Base-by-base conservation (phyloP, 2,797 vertebrate genomes). In the Phylloscopus collybita region DNA sequence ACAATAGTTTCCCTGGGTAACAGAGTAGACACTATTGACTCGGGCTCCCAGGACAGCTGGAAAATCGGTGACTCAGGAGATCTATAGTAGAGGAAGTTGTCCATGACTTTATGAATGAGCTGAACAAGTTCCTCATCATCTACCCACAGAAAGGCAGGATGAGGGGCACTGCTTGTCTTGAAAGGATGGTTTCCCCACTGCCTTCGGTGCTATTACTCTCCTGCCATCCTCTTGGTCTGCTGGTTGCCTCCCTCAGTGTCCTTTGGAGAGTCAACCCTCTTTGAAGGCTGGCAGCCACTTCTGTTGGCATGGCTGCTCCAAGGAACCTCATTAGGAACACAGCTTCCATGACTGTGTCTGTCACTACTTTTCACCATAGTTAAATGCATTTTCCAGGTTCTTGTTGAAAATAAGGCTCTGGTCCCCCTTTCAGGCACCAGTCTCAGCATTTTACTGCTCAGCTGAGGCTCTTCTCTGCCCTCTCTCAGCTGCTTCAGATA, bases 261-360 rank as follows among this genome's bases (percentile, higher is more conserved):
- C 4, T 49, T 13, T 18, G 26, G 51, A 76, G 22, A 30, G 9
- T 17, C 5, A 67, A 5, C 6, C 13, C 11, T 53, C 30, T 51
- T 29, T 18, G 30, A 56, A 53, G 38, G 18, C 38, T 71, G 53
- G 16, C 22, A 38, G 47, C 11, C 18, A 10, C 23, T 66, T 73
- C 53, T n/a, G 9, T 30, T 73, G 16, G 12, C 7, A 72, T 0
- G 0, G 9, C 21, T 17, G 2, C 50, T 80, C 14, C 34, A 25
- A 61, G 22, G 45, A 67, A 12, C 14, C 19, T 36, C 25, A 17
- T 44, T 25, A 61, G 69, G 44, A 79, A 3, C n/a, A 47, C 13
- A 51, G 23, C 7, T 79, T 49, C 49, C 59, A 2, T 40, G 29
- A 26, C 10, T 3, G 1, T 13, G 64, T 40, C 49, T 45, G 32